These are phyloP conservation scores for Pseudorhombus dupliciocellatus DNA, from an alignment of 2,113 vertebrate species.

Conservation along the genomic window DNA sequence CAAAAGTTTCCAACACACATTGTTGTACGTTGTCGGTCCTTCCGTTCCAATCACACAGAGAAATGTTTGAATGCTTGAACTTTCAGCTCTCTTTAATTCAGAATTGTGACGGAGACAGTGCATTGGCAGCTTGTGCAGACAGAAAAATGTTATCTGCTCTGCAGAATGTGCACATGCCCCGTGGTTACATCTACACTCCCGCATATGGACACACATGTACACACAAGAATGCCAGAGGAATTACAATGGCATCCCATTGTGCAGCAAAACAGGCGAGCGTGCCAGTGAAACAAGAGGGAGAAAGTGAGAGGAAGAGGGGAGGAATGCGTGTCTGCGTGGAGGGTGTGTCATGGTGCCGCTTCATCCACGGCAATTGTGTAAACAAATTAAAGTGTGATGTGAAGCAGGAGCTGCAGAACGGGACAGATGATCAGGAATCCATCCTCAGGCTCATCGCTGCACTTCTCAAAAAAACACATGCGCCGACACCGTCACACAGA, in stretches of 20 bases:
- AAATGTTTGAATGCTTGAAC: neutral
- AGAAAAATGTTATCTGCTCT: conserved; percentile 26
- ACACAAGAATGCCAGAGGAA: conserved; percentile 57
- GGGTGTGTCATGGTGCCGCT: conserved; percentile 51
- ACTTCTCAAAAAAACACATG: conserved; percentile 38
- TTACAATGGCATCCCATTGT: conserved; percentile 66
- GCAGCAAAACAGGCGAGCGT: conserved; percentile 52
- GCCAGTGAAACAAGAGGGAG: conserved; percentile 46
- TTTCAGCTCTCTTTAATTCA: neutral
- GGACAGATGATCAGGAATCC: conserved; percentile 47
- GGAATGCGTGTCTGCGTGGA: conserved; percentile 54
- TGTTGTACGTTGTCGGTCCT: neutral
- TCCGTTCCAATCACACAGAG: neutral
- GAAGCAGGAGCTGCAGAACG: conserved; percentile 56
- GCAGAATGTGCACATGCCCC: conserved; percentile 50
- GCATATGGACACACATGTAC: conserved; percentile 28
- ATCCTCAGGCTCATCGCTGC: conserved; percentile 20
- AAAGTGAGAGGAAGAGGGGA: conserved; percentile 59
- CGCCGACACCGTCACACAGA: conserved; percentile 25
- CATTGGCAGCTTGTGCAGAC: conserved; percentile 1
- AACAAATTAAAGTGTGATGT: conserved; percentile 71
- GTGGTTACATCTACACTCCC: conserved; percentile 27
- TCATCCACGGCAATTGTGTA: conserved; percentile 59
- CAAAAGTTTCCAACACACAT: conserved; percentile 36
- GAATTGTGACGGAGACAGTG: neutral